A percentile compares a stretch with the other conserved stretches of the same genome.
These are phyloP conservation scores for Rhorus exstirpatorius DNA, from an alignment of 2,888 invertebrate species.

Conservation along the genomic window DNA sequence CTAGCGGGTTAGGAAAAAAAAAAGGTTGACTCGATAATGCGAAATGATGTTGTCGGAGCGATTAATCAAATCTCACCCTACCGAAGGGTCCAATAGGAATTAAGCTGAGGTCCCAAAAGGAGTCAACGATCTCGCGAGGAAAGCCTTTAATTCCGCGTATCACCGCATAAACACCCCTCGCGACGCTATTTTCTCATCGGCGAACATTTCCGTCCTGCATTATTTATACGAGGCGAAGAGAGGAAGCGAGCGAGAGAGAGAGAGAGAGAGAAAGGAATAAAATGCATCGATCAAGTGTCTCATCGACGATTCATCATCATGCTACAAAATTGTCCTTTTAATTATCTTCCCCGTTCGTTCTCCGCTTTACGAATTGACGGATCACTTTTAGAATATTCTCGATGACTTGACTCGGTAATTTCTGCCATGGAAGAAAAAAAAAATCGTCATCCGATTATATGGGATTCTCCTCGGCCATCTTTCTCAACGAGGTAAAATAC, in stretches of 20 bases:
- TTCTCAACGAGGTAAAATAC: not conserved
- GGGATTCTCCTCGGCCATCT: not conserved
- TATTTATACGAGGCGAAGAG: not conserved
- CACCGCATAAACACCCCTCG: constrained; percentile 13
- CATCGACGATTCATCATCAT: constrained; percentile 42
- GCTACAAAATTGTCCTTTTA: constrained; percentile 29
- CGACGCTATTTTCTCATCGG: constrained; percentile 17
- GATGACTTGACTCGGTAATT: not conserved
- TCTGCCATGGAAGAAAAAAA: not conserved
- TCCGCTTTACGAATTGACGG: constrained; percentile 19
- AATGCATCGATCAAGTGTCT: constrained; percentile 44
- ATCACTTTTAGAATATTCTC: constrained; percentile 16
- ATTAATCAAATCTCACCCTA: constrained; percentile 62
- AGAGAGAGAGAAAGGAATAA: not conserved
- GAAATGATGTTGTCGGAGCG: constrained; percentile 55
- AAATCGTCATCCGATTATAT: constrained; percentile 8
- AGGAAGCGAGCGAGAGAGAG: not conserved
- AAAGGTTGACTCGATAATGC: constrained; percentile 16
- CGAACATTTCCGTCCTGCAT: constrained; percentile 27
- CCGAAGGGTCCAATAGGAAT: constrained; percentile 16
- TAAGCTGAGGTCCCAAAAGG: constrained; percentile 18
- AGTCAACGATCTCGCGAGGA: constrained; percentile 39
- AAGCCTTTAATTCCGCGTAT: constrained; percentile 53
- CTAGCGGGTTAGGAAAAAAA: not conserved
- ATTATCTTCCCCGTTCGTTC: constrained; percentile 24